Evolutionary conservation across 2,113 vertebrate species (phyloP), one percentile per base, ranked within the genome.

Genomic region (Fregata magnificens): DNA sequence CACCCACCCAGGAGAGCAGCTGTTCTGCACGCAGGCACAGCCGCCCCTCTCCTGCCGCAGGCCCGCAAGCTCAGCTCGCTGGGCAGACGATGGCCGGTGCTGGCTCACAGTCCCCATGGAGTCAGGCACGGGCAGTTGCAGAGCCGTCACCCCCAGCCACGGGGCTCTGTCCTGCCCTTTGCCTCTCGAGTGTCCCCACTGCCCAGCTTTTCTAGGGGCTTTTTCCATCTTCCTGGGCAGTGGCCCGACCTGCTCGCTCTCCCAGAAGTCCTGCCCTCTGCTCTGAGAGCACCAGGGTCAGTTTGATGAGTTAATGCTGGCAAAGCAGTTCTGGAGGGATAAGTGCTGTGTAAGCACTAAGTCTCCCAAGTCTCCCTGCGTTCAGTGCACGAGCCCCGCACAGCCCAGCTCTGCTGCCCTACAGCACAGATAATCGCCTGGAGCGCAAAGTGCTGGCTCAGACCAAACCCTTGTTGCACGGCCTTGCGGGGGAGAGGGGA

Each of bases 341-440:
- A 85, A 97, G 90, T 88, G 95, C 92, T 96, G 94, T 79, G 96
- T 87, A 93, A 97, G 79, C 96, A 94, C 56, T 9, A 22, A 31
- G 70, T 8, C 70, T 70, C n/a, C 61, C n/a, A 13, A 50, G 42
- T 8, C 42, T 78, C 73, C 28, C 53, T 28, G 45, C 4, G 2
- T 20, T 10, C 1, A 2, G 42, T 2, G 4, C 45, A 10, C 2
- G 3, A 66, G 53, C 83, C 66, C 70, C 5, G 1, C 20, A 1
- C 74, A n/a, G 71, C 79, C 56, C 5, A 0, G 55, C 61, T 66
- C 38, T 3, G 28, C 86, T 82, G 86, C 80, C 66, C 44, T 47
- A 16, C 28, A 34, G 71, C 52, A 31, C 62, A 25, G 89, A 82
- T 50, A 82, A 90, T 58, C 4, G 1, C 65, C 38, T 3, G 1